Evolutionary conservation across 2,113 vertebrate species (phyloP), one percentile per base, ranked within the genome.

Genomic region (Corvus cornix): DNA sequence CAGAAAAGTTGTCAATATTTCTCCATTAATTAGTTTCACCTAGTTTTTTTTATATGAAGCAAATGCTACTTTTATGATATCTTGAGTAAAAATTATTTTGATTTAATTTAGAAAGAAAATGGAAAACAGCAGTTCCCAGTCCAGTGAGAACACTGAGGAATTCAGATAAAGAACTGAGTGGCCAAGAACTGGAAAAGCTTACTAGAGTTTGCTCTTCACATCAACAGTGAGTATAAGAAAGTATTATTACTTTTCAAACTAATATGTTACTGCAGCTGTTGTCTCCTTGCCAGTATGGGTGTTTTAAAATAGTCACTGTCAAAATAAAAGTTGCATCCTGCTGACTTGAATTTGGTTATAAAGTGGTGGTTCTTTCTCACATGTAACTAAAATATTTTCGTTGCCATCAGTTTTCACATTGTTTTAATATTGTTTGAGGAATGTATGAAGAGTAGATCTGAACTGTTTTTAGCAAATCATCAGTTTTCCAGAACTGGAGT

Each of bases 201-300:
- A 97, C 97, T 73, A 98, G 98, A 91, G 97, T 99, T 97, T 99
- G 99, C 94, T 98, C 97, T 96, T 99, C 98, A 1, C 99, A 99
- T 97, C 98, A 98, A 93, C 98, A 98, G 99, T 99, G 97, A 98
- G 99, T 98, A 93, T 80, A 67, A 83, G 63, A 51, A 78, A 60
- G 43, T 64, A 16, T 28, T 77, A 22, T 14, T 92, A 46, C 52
- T 94, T 75, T 39, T 60, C 26, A 43, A 62, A 55, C 19, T 28
- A 44, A 11, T 67, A 26, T 28, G 21, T 80, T 72, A 48, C 22
- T 3, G 1, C 20, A 62, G 14, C 19, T 84, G 7, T 63, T 83
- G 24, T 26, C 39, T 96, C 3, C 39, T 83, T 92, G 67, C 59
- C 37, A 43, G 26, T 58, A 23, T 15, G 66, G 9, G 13, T 62